Evolutionary conservation across 2,888 invertebrate genomes (phyloP), one percentile per base, ranked within the genome.

Genomic region (Platypus cylindrus): DNA sequence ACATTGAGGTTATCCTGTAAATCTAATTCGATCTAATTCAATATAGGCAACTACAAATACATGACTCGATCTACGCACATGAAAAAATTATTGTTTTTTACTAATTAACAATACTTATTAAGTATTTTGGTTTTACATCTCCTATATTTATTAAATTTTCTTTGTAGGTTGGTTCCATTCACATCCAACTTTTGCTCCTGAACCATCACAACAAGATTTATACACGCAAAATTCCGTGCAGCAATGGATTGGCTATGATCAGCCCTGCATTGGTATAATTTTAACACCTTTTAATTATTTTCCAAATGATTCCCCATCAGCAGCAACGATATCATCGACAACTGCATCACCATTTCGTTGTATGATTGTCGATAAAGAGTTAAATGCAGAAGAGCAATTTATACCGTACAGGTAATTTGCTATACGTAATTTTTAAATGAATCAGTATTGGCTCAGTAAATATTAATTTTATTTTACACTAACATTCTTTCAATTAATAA

Each of bases 101-200:
- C 20, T 5, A 20, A 20, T 20, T 20, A 9, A 20, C 9, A 20
- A 9, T n/a, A 20, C 20, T 20, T 7, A 20, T 20, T 5, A 20
- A 20, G 20, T 7, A 20, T 7, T 20, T 7, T 20, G 5, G 20
- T 20, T 9, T 20, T 20, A 5, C 5, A 20, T 7, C 20, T 9
- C 20, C 7, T 20, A 7, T 9, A 20, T 20, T 20, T n/a, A n/a
- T n/a, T n/a, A n/a, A n/a, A n/a, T n/a, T n/a, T 20, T 24, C 22
- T 29, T 43, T 34, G 65, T 75, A 37, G 81, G 78, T 15, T 82
- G 83, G 83, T 81, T 79, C 60, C 82, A 82, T 65, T 80, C 81
- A 17, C 82, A 82, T 64, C 81, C 82, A 2, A 61, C 64, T 15
- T 82, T 81, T 62, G 67, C 72, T 3, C 70, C 78, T 1, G 68